Percentiles rank a stretch among this genome's conserved stretches.
phyloP scores from a whole-genome alignment of 1,140 invertebrate species.

The Calycopis cecrops region DNA sequence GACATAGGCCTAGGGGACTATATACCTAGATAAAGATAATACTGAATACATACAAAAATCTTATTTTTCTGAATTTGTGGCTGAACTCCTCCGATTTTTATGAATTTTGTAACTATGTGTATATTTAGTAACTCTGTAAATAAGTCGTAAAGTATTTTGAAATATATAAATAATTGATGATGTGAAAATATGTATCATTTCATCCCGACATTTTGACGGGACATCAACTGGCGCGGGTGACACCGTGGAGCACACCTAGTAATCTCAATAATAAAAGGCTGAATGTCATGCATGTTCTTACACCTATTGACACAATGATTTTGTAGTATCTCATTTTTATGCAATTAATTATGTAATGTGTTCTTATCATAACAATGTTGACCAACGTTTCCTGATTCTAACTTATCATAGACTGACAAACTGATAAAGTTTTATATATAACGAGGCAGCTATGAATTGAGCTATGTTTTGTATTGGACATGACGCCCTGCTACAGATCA shows the following conservation, averaged over 20 bases:
- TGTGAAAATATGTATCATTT: not conserved
- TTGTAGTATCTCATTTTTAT: not conserved
- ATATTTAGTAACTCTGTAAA: not conserved
- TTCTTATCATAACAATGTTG: not conserved
- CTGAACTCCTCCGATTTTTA: too few species aligned
- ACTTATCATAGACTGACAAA: conserved; percentile 1
- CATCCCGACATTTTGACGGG: too few species aligned
- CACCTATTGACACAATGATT: not conserved
- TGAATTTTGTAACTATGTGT: not conserved
- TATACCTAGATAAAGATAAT: not conserved
- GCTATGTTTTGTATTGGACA: not conserved
- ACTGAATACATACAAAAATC: not conserved
- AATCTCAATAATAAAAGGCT: not conserved
- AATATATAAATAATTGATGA: not conserved
- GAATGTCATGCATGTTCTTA: not conserved
- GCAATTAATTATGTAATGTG: conserved; percentile 1
- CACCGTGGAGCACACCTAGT: too few species aligned
- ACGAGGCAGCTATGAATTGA: not conserved
- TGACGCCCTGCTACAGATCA: not conserved
- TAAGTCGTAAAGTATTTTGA: not conserved
- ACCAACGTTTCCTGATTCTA: conserved; percentile 1
- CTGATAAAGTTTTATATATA: conserved; percentile 1
- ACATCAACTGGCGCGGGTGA: too few species aligned
- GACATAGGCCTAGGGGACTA: not conserved
- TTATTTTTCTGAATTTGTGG: too few species aligned